phyloP scores from a whole-genome alignment of 2,113 vertebrate genomes.

The Hemiscyllium ocellatum region DNA sequence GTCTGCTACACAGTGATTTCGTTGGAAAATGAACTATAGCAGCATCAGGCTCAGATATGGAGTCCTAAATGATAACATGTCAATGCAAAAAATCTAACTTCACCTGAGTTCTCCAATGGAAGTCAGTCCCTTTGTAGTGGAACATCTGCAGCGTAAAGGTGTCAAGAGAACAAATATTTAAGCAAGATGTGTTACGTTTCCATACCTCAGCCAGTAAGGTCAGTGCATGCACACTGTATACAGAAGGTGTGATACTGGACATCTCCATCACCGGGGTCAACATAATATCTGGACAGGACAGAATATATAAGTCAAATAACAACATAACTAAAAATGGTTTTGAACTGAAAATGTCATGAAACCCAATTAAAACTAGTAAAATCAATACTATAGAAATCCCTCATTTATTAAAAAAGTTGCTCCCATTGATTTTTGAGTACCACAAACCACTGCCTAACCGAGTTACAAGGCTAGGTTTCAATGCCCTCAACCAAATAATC shows the following conservation, averaged over 20 bases:
- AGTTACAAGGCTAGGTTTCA: background rate
- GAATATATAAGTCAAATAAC: background rate
- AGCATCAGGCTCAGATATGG: background rate
- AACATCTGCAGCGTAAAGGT: background rate
- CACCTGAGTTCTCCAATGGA: background rate
- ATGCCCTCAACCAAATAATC: background rate
- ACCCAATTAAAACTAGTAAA: background rate
- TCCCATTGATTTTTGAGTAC: background rate
- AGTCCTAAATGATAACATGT: too few relatives aligned
- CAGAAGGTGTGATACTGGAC: slow-evolving; percentile 88
- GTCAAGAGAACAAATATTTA: background rate
- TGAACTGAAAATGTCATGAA: background rate
- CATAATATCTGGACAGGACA: slow-evolving; percentile 76
- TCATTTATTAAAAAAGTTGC: background rate
- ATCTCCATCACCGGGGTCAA: slow-evolving; percentile 87
- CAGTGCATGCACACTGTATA: slow-evolving; percentile 94
- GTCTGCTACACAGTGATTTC: background rate
- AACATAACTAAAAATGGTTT: background rate
- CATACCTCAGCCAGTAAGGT: slow-evolving; percentile 92
- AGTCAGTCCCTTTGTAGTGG: background rate
- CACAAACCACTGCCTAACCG: too few relatives aligned
- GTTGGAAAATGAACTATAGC: background rate
- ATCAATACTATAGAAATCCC: background rate
- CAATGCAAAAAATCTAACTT: background rate
- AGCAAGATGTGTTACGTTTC: background rate